These are phyloP conservation scores for Thryonomys swinderianus DNA, from an alignment of 2,113 vertebrate genomes.

Conservation along the genomic window DNA sequence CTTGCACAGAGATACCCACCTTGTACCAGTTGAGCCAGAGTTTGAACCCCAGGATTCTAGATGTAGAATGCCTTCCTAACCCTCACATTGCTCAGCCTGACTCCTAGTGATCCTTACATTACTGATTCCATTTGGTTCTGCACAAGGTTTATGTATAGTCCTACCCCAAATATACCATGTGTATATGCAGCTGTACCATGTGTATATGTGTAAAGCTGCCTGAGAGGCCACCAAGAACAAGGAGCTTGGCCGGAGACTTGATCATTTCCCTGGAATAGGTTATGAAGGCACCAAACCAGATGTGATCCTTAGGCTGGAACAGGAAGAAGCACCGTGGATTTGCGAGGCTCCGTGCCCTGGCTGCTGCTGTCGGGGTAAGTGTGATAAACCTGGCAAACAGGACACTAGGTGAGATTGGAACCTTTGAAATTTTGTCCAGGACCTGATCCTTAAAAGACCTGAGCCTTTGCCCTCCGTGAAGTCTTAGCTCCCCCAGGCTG, in stretches of 20 bases:
- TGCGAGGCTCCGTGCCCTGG: conserved; percentile 29
- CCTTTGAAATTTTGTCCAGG: background rate
- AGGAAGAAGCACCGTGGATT: conserved; percentile 66
- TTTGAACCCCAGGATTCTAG: background rate
- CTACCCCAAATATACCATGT: background rate
- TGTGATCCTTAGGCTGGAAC: conserved; percentile 71
- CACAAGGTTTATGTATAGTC: background rate
- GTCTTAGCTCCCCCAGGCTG: background rate
- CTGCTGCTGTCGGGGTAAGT: conserved; percentile 64
- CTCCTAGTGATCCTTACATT: background rate
- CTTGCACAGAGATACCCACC: background rate
- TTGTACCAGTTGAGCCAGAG: background rate
- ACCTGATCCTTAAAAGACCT: background rate
- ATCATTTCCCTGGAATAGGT: conserved; percentile 65
- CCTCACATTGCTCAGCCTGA: background rate
- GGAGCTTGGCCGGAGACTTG: conserved; percentile 24
- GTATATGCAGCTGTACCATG: background rate
- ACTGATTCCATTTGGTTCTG: background rate
- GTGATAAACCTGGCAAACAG: background rate
- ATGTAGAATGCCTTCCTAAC: background rate
- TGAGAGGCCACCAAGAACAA: background rate
- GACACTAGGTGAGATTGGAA: background rate
- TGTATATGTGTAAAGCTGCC: background rate
- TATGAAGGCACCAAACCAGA: conserved; percentile 68
- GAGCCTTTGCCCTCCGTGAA: background rate